Evolutionary conservation across 2,888 invertebrate species (phyloP), one percentile per base, ranked within the genome.

Genomic region (Brachyopa scutellaris): DNA sequence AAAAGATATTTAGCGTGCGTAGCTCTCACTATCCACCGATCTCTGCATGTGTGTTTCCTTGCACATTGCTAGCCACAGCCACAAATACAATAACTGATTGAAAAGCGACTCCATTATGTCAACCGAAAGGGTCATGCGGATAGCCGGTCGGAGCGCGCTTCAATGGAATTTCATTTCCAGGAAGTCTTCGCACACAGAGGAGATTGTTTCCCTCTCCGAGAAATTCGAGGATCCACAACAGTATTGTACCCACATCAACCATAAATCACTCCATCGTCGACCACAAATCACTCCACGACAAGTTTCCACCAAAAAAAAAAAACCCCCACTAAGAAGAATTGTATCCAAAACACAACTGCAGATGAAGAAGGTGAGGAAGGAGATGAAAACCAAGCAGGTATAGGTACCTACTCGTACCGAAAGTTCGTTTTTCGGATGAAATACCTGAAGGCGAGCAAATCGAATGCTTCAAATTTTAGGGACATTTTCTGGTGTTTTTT

Each of bases 211-310:
- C 26, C 11, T 26, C 29, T 15, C 19, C 31, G 23, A 55, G 17
- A 42, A 53, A 47, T 13, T 15, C 26, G 40, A 61, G 36, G 33
- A 53, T 47, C 64, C 45, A 59, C 59, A 72, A 57, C 79, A 82
- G 70, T 82, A 82, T 82, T 82, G 82, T 77, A 82, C 82, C 66
- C 70, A 72, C 64, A 76, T 82, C 77, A 77, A 55, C 84, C 59
- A 84, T 84, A 84, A 84, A 84, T 84, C 84, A 84, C 84, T 84
- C 76, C 76, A 77, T 80, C 62, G 66, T 70, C 77, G 84, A 66
- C 79, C 84, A 84, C 84, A 84, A 84, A 84, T 84, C 84, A 84
- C 84, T 84, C 77, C 73, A 69, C 70, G 84, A 84, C 84, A 84
- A 84, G 84, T 84, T 84, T 49, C 57, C 36, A 33, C 64, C 45